Conservation (phyloP, 2,797 vertebrate species). For the Pseudomugil tenellus region DNA sequence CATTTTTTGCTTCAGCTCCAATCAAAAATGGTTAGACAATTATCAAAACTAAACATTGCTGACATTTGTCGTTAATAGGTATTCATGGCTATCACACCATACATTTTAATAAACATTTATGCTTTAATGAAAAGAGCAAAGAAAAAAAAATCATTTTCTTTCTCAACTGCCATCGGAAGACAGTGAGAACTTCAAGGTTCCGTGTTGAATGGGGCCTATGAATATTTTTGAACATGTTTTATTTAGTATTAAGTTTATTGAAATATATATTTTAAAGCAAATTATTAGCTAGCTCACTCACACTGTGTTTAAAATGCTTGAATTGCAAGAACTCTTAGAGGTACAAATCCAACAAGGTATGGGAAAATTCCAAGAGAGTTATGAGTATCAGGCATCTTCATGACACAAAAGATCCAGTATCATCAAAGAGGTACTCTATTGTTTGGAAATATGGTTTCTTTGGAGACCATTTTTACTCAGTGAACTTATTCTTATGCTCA, state of each 20-base stretch:
- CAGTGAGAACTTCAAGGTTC: slow-evolving; percentile 20
- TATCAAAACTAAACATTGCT: slow-evolving; percentile 69
- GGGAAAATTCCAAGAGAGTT: no score
- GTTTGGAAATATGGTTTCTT: neutral
- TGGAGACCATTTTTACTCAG: neutral
- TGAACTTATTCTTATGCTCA: neutral
- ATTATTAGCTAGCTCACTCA: no score
- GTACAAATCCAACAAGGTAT: no score
- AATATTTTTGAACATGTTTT: no score
- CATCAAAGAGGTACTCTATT: no score
- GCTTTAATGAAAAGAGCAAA: slow-evolving; percentile 46
- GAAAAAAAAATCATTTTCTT: slow-evolving; percentile 57
- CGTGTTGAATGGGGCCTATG: no score
- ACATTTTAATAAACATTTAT: slow-evolving; percentile 59
- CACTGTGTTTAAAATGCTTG: no score
- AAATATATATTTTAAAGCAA: no score
- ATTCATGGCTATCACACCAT: slow-evolving; percentile 52
- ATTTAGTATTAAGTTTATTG: no score
- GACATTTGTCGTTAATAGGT: slow-evolving; percentile 71
- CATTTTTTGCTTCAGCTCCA: slow-evolving; percentile 66
- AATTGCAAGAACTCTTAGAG: no score
- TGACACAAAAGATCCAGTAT: neutral
- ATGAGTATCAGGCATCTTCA: no score
- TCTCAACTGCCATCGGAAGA: slow-evolving; percentile 29
- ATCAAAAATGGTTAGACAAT: slow-evolving; percentile 71